Base-by-base conservation (phyloP, 1,140 invertebrate species). In the Leptopilina boulardi region DNA sequence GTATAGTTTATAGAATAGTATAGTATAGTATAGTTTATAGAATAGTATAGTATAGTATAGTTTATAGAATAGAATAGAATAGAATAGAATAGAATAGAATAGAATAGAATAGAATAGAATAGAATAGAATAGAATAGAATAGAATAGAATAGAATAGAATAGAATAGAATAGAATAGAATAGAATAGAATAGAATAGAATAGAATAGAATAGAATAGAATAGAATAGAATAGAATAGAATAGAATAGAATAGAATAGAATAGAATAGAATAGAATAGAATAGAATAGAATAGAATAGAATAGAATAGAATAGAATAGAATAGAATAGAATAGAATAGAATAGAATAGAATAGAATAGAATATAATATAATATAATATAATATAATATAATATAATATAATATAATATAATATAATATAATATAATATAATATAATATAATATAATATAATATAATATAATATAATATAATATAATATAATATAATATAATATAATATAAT, bases 271-370 rank as follows among this genome's bases (percentile, higher is more conserved):
- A 23, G 56, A 59, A 3, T 19, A 19, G 56, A 59, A 59, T 59
- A 19, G 10, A 59, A 59, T 59, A 19, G 10, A 59, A 59, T 59
- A 9, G 56, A 59, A 59, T 59, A 9, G 56, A 59, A 18, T 59
- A 19, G 19, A 59, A 59, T 59, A 19, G 19, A 59, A 59, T 59
- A 9, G 15, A 59, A 59, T 59, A 23, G 56, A 59, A 59, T 59
- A 23, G 19, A 21, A 18, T 59, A 1, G 23, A n/a, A 18, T 59
- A 1, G 56, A 59, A 19, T 59, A 19, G n/a, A 59, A 59, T 59
- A 19, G 19, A 59, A n/a, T 44, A 41, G 42, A 74, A 18, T 56
- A 11, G 34, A 74, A 74, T 30, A 23, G 47, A 54, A 56, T 74
- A 18, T 51, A 56, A 23, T 54, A 13, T 18, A 56, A 74, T 26